phyloP scores from a whole-genome alignment of 2,888 invertebrate species.

The Drosophila ustulata region DNA sequence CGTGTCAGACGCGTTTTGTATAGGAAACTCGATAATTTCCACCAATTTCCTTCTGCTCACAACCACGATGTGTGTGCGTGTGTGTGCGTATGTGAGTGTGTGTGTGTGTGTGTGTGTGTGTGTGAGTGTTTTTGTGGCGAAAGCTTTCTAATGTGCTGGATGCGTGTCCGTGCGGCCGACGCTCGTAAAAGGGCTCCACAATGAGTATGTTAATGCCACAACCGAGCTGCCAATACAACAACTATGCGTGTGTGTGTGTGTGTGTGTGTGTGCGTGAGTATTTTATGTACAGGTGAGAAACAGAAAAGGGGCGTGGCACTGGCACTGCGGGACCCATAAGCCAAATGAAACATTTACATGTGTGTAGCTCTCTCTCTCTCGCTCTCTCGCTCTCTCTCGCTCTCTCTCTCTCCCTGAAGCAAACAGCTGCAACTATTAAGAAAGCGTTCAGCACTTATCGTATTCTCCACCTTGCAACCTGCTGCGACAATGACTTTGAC shows the following conservation, averaged over 20 bases:
- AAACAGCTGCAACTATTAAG: too few species aligned
- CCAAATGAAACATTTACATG: conserved; percentile 39
- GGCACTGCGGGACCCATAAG: conserved; percentile 44
- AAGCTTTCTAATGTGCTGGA: conserved; percentile 47
- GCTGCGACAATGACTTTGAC: conserved; percentile 13
- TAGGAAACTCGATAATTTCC: conserved; percentile 79
- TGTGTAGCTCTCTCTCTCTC: background rate
- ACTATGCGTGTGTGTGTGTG: background rate
- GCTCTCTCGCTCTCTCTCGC: background rate
- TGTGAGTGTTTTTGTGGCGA: conserved; percentile 10
- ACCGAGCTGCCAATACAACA: background rate
- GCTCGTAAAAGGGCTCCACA: conserved; percentile 70
- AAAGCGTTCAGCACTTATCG: too few species aligned
- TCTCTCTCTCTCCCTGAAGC: background rate
- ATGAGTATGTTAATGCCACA: conserved; percentile 66
- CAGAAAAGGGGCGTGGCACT: conserved; percentile 60
- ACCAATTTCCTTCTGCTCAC: conserved; percentile 73
- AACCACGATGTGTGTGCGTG: conserved; percentile 7
- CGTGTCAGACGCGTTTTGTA: conserved; percentile 78
- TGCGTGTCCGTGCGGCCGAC: conserved; percentile 59
- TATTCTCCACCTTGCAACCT: too few species aligned
- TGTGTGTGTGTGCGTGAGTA: background rate
- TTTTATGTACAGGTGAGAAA: conserved; percentile 65
- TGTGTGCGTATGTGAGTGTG: conserved; percentile 24
- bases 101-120: conserved; percentile 28